Conservation (phyloP, 2,888 invertebrate genomes). For the Strigamia transsilvanica region DNA sequence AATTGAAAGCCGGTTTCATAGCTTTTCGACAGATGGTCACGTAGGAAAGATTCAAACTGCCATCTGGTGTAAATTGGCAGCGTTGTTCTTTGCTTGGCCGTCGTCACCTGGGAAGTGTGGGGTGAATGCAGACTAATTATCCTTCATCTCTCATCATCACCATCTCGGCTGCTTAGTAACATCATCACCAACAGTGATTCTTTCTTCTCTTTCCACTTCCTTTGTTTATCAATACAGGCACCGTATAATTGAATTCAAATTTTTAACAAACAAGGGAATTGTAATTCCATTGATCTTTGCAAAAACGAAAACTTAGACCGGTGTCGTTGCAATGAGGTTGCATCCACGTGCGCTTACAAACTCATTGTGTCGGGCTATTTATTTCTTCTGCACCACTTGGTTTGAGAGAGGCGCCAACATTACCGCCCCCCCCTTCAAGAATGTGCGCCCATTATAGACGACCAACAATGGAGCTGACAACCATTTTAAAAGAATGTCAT, state of each 20-base stretch:
- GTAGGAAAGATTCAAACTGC: too few relatives aligned
- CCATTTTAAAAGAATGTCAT: constrained; percentile 4
- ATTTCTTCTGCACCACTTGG: constrained; percentile 3
- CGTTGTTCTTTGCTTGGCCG: too few relatives aligned
- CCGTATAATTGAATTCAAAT: neutral
- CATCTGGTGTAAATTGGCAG: too few relatives aligned
- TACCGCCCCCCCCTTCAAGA: constrained; percentile 1
- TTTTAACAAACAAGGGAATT: neutral
- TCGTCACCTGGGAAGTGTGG: too few relatives aligned
- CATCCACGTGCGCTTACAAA: constrained; percentile 15
- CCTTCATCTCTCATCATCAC: too few relatives aligned
- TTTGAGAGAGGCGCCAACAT: neutral
- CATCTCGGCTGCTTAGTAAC: too few relatives aligned
- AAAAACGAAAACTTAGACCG: neutral
- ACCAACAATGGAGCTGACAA: neutral
- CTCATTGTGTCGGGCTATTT: constrained; percentile 22
- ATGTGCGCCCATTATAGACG: neutral
- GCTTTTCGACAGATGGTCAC: too few relatives aligned
- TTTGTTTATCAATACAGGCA: neutral
- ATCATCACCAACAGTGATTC: too few relatives aligned
- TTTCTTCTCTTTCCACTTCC: too few relatives aligned
- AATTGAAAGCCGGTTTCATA: too few relatives aligned
- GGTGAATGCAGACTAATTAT: too few relatives aligned
- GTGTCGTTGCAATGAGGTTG: neutral
- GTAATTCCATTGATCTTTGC: neutral